These are phyloP conservation scores for Gorsachius goisagi DNA, from an alignment of 2,113 vertebrate species.

Conservation along the genomic window DNA sequence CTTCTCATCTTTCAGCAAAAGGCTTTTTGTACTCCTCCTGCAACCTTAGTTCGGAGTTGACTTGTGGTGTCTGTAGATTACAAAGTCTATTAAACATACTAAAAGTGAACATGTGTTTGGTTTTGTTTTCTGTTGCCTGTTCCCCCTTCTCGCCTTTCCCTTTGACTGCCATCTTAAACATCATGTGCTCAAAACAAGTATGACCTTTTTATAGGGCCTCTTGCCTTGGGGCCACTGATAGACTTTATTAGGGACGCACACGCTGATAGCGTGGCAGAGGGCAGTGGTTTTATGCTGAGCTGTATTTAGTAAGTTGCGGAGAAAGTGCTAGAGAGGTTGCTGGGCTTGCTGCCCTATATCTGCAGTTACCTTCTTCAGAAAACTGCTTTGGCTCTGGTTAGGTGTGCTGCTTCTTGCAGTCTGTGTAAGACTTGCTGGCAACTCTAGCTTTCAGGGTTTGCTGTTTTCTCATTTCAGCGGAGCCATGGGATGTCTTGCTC, in stretches of 20 bases:
- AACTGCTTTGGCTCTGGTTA: background rate
- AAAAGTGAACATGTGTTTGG: background rate
- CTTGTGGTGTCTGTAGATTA: background rate
- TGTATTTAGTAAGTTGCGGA: background rate
- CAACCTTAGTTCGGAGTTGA: background rate
- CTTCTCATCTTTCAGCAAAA: background rate
- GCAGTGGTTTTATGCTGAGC: background rate
- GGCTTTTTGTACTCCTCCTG: background rate
- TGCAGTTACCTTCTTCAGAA: background rate
- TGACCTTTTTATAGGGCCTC: background rate
- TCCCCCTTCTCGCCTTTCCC: background rate
- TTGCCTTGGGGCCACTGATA: background rate
- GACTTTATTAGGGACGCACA: rapidly evolving
- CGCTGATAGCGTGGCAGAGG: rapidly evolving
- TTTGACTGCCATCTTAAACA: background rate
- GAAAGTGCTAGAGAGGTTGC: background rate
- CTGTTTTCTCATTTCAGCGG: background rate
- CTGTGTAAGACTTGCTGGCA: background rate
- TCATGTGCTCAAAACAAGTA: background rate
- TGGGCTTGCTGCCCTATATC: background rate
- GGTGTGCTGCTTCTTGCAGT: background rate
- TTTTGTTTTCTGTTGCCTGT: background rate
- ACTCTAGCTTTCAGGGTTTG: background rate
- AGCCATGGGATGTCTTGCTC: background rate
- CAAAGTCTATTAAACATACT: background rate